Evolutionary conservation across 2,888 invertebrate species (phyloP).

Genomic region (Pheosia tremula): DNA sequence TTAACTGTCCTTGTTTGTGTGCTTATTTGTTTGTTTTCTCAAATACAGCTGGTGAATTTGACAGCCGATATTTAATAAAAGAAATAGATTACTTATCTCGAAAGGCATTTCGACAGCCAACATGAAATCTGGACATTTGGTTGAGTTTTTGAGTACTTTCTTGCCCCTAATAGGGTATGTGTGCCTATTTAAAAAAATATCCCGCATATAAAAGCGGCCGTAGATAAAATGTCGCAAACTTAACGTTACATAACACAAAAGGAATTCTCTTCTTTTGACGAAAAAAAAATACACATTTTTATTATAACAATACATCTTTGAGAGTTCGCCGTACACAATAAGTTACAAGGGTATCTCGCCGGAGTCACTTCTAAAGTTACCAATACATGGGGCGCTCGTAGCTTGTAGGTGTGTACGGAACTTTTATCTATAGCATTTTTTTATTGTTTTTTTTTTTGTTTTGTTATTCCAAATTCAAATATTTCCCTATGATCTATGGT

Average conservation of each 20-base stretch:
- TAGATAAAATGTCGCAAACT: slow-evolving; percentile 25
- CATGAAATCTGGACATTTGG: too few relatives aligned
- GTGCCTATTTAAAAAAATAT: slow-evolving; percentile 6
- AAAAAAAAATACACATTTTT: slow-evolving; percentile 31
- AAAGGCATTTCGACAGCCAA: too few relatives aligned
- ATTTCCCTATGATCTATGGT: too few relatives aligned
- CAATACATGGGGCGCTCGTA: not conserved
- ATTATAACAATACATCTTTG: slow-evolving; percentile 33
- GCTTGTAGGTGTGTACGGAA: not conserved
- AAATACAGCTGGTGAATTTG: too few relatives aligned
- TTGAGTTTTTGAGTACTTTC: too few relatives aligned
- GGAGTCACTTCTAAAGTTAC: slow-evolving; percentile 12
- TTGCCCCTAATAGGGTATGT: too few relatives aligned
- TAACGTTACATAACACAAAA: slow-evolving; percentile 29
- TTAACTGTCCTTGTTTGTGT: too few relatives aligned
- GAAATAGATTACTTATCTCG: too few relatives aligned
- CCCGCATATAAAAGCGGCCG: slow-evolving; percentile 11
- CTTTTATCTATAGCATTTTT: not conserved
- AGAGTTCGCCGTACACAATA: slow-evolving; percentile 28
- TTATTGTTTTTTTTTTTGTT: too few relatives aligned
- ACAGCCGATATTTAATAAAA: too few relatives aligned
- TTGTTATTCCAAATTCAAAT: too few relatives aligned
- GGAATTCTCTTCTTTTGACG: slow-evolving; percentile 34
- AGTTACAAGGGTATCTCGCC: slow-evolving; percentile 16
- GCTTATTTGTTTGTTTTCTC: too few relatives aligned